A percentile compares a stretch with the other conserved stretches of the same genome.
Evolutionary conservation across 2,888 invertebrate genomes (phyloP).

Genomic region (Fragum whitleyi): DNA sequence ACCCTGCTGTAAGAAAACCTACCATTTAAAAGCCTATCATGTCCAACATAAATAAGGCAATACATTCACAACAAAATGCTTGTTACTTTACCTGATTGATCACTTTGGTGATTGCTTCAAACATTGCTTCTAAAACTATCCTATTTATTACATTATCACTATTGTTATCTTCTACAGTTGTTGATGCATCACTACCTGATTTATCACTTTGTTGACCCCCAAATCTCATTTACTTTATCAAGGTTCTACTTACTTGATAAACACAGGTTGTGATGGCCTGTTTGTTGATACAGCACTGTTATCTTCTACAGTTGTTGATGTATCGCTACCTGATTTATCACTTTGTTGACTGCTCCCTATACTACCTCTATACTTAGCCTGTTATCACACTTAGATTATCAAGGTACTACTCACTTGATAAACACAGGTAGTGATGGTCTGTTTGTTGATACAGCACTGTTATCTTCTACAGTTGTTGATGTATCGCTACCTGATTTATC

Average conservation of each 20-base stretch:
- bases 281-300: constrained; percentile 34
- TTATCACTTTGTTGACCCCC: constrained; percentile 42
- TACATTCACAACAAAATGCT: too few relatives aligned
- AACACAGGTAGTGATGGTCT: constrained; percentile 76
- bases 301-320: constrained; percentile 1
- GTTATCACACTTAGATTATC: too few relatives aligned
- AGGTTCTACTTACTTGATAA: constrained; percentile 81
- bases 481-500: constrained; percentile 31
- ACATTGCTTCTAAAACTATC: constrained; percentile 57
- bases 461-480: constrained; percentile 2
- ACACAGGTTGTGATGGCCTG: constrained; percentile 75
- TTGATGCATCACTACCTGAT: constrained; percentile 28
- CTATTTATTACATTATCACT: constrained; percentile 43
- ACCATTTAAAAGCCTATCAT: too few relatives aligned
- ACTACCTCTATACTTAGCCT: constrained; percentile 63
- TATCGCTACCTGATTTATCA: constrained; percentile 37
- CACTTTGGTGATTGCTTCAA: constrained; percentile 40
- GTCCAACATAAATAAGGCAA: too few relatives aligned
- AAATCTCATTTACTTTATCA: too few relatives aligned
- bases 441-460: constrained; percentile 33
- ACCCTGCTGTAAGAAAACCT: too few relatives aligned
- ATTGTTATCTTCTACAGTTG: constrained; percentile 12
- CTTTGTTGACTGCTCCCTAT: constrained; percentile 41
- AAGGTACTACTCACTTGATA: constrained; percentile 81
- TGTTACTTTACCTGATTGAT: constrained; percentile 15